Conservation (phyloP, 2,888 invertebrate species). For the Melanostoma scalare region DNA sequence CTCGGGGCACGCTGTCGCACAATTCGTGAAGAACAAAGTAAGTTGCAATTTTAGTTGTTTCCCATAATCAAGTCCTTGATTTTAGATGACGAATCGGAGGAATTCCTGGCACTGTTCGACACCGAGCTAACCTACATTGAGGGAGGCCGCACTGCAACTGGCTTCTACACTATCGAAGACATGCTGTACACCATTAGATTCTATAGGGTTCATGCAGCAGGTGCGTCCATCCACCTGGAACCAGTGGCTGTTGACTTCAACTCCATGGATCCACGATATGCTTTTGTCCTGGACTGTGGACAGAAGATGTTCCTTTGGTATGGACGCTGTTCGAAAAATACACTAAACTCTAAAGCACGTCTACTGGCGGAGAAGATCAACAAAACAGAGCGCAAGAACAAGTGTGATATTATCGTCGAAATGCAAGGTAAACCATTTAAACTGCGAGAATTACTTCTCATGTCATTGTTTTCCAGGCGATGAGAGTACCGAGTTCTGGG, state of each 20-base stretch:
- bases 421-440: slow-evolving; percentile 83
- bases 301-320: slow-evolving; percentile 95
- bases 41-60: slow-evolving; percentile 39
- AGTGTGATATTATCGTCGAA: slow-evolving; percentile 93
- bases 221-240: slow-evolving; percentile 93
- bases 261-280: slow-evolving; percentile 94
- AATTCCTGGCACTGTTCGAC: slow-evolving; percentile 96
- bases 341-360: slow-evolving; percentile 88
- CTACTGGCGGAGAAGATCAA: slow-evolving; percentile 99
- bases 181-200: slow-evolving; percentile 91
- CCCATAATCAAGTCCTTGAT: background rate
- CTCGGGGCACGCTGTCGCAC: slow-evolving; percentile 97
- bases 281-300: slow-evolving; percentile 95
- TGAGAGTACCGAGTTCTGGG: slow-evolving; percentile 94
- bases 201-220: slow-evolving; percentile 95
- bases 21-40: slow-evolving; percentile 96
- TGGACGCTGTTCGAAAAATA: slow-evolving; percentile 90
- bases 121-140: slow-evolving; percentile 96
- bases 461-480: slow-evolving; percentile 81
- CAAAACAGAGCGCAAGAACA: slow-evolving; percentile 98
- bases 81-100: slow-evolving; percentile 93
- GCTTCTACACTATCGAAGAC: slow-evolving; percentile 98
- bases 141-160: slow-evolving; percentile 97
- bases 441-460: background rate
- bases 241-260: slow-evolving; percentile 88